Percentiles rank a stretch among this genome's conserved stretches.
These are phyloP conservation scores for Acropora tenuis DNA, from an alignment of 64 coral and sea anemone species.

Conservation along the genomic window DNA sequence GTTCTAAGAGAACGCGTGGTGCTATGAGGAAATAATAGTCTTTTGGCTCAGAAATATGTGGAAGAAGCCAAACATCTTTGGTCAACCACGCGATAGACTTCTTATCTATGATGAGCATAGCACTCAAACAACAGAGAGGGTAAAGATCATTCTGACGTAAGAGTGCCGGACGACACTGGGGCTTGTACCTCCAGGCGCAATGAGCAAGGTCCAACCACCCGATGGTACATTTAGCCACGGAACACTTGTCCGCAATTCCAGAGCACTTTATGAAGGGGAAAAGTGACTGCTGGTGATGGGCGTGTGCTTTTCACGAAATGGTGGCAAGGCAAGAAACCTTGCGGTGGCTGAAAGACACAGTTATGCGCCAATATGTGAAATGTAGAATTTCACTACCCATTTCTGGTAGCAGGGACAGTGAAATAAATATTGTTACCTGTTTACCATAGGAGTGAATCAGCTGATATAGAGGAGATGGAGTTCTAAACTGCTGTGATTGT, in stretches of 20 bases:
- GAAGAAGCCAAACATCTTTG: conserved; percentile 25
- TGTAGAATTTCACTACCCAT: conserved; percentile 43
- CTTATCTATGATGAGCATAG: conserved; percentile 28
- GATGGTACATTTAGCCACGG: conserved; percentile 27
- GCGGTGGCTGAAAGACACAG: conserved; percentile 19
- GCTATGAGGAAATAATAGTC: conserved; percentile 23
- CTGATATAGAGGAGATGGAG: conserved; percentile 33
- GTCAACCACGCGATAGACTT: conserved; percentile 39
- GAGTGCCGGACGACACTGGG: conserved; percentile 14
- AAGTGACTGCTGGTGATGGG: conserved; percentile 20
- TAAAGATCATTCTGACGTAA: conserved; percentile 13
- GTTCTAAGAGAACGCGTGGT: conserved; percentile 36
- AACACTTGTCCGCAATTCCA: conserved; percentile 22
- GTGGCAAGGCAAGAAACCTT: conserved; percentile 26
- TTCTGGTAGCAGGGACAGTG: conserved; percentile 28
- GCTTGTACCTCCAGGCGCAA: conserved; percentile 17
- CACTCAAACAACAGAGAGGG: conserved; percentile 26
- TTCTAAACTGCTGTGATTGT: conserved; percentile 58
- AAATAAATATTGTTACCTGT: conserved; percentile 29
- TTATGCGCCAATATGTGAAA: conserved; percentile 34
- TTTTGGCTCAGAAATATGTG: conserved; percentile 13
- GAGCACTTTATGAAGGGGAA: conserved; percentile 11
- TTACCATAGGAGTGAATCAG: conserved; percentile 28
- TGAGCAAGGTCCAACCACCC: conserved; percentile 16
- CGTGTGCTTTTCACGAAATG: conserved; percentile 38